Base-by-base conservation (phyloP, 2,888 invertebrate genomes). In the Keiferia lycopersicella region DNA sequence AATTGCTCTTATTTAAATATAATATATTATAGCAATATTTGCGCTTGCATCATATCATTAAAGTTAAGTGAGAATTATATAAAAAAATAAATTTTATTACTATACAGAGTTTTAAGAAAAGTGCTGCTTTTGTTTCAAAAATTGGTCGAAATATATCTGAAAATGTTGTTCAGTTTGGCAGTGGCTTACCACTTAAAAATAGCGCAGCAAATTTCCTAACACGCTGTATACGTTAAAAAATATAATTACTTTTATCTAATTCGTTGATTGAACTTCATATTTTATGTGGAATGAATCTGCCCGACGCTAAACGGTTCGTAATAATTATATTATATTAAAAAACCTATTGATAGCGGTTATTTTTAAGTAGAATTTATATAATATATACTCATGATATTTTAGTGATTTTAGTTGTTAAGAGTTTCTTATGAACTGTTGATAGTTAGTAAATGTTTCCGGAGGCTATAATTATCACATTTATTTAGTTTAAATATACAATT, bases 31-130 rank as follows among this genome's bases (percentile, higher is more conserved):
- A 61, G 50, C 34, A 61, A 61, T 34, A 26, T 78, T 87, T 82
- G 87, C 87, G 87, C 87, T 89, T 87, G 81, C 82, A 76, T 87
- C 89, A 90, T 90, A 90, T 90, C 90, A 90, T 87, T 90, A 89
- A 79, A 69, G 68, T 80, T 88, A 89, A 86, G 88, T 80, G 73
- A 77, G 71, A 69, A 69, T 71, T 70, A 68, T 69, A 65, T 69
- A 69, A 71, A 72, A 70, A n/a, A 73, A 75, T 71, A 73, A 78
- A 74, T 72, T 78, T 66, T 69, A 73, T 71, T 66, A 4, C 10
- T 34, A 34, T 34, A 34, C 10, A 34, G 8, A 26, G 6, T 26
- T 26, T 34, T 34, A 34, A 10, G 34, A 34, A 26, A 34, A 34
- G 34, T 34, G 8, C 34, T 34, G 10, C 3, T 7, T 34, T 34